phyloP scores from a whole-genome alignment of 92 coral and sea anemone genomes.

The Parazoanthus atlanticus region DNA sequence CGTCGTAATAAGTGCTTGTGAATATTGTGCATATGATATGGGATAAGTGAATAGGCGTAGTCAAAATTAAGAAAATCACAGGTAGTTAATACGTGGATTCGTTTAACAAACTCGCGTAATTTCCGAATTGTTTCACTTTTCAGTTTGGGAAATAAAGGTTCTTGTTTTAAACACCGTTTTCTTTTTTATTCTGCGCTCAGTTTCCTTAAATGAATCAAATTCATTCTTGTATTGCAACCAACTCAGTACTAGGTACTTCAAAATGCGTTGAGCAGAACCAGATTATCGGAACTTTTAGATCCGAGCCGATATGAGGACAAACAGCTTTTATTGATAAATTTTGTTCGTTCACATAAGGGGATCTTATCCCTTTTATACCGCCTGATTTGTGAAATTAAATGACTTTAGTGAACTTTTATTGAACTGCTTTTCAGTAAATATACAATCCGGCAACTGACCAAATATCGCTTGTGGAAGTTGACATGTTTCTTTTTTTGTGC shows the following conservation, averaged over 20 bases:
- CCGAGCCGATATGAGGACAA: neutral
- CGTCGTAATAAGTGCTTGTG: neutral
- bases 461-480: neutral
- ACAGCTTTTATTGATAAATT: neutral
- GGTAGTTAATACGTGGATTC: neutral
- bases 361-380: neutral
- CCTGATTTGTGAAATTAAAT: neutral
- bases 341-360: neutral
- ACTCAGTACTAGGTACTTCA: too few species aligned
- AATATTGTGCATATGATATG: too few species aligned
- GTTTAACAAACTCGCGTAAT: neutral
- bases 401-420: neutral
- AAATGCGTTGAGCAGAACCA: too few species aligned
- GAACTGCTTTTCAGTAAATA: neutral
- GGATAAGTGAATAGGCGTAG: neutral
- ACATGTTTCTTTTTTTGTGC: too few species aligned
- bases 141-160: neutral
- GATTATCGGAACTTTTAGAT: neutral
- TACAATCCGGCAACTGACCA: neutral
- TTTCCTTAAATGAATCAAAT: neutral
- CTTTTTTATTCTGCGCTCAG: neutral
- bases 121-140: too few species aligned
- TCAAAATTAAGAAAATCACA: neutral
- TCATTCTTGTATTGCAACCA: too few species aligned
- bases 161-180: too few species aligned